These are phyloP conservation scores for Notechis scutatus DNA, from an alignment of 2,113 vertebrate species.

Conservation along the genomic window DNA sequence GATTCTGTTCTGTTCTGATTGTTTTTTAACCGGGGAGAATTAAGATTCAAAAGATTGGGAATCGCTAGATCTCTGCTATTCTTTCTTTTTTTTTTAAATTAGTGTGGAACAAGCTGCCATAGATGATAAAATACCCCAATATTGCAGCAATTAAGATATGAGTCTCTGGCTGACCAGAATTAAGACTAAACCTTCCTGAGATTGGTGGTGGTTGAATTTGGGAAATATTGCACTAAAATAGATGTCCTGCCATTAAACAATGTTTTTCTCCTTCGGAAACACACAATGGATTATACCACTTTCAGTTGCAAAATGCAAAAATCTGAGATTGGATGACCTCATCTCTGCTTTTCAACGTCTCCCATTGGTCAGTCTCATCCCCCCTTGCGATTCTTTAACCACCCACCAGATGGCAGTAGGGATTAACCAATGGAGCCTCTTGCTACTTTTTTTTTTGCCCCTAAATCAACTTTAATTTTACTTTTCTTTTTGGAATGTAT, in stretches of 20 bases:
- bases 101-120: background rate
- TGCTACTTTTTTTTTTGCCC: background rate
- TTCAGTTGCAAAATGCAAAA: background rate
- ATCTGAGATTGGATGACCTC: background rate
- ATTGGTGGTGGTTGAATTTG: background rate
- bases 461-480: background rate
- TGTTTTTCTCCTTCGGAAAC: background rate
- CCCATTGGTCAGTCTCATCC: background rate
- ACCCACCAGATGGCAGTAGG: constrained; percentile 58
- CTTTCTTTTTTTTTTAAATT: background rate
- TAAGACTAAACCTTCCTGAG: background rate
- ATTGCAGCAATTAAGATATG: background rate
- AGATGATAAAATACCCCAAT: background rate
- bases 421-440: constrained; percentile 34
- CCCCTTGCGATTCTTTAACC: background rate
- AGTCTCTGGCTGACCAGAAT: background rate
- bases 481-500: background rate
- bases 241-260: background rate
- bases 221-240: background rate
- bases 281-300: background rate
- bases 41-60: background rate
- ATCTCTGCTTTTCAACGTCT: background rate
- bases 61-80: background rate
- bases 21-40: background rate
- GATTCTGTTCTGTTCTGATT: background rate